These are phyloP conservation scores for Euglossa dilemma DNA, from an alignment of 1,140 invertebrate genomes.

Conservation along the genomic window DNA sequence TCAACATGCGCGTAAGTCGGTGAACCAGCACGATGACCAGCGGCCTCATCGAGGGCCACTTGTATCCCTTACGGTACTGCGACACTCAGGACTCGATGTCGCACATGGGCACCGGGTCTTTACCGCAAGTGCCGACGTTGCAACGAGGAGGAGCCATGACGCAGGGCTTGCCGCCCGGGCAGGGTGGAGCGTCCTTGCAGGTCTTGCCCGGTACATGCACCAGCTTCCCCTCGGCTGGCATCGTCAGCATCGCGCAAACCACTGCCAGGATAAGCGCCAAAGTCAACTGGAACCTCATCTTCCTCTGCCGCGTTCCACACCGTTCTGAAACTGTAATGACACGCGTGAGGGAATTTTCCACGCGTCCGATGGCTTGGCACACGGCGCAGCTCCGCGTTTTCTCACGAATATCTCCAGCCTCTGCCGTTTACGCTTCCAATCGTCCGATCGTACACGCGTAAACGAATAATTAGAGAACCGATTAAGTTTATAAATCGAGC, in stretches of 20 bases:
- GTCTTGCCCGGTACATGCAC: constrained; percentile 68
- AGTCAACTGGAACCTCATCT: constrained; percentile 39
- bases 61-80: not conserved
- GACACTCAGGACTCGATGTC: constrained; percentile 27
- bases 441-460: no score
- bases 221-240: constrained; percentile 51
- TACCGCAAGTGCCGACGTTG: constrained; percentile 64
- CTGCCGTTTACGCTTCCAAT: no score
- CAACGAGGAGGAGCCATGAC: constrained; percentile 64
- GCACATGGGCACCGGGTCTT: constrained; percentile 64
- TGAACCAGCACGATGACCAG: constrained; percentile 11
- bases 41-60: not conserved
- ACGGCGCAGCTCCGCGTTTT: not conserved
- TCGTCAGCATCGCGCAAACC: constrained; percentile 13
- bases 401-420: no score
- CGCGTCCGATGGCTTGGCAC: not conserved
- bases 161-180: constrained; percentile 63
- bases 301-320: not conserved
- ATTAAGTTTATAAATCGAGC: no score
- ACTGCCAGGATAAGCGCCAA: constrained; percentile 43
- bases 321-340: not conserved
- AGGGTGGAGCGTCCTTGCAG: constrained; percentile 65
- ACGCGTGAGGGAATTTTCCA: not conserved
- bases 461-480: no score
- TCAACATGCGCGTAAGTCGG: not conserved